Evolutionary conservation across 2,888 invertebrate genomes (phyloP), one percentile per base, ranked within the genome.

Genomic region (Steinernema hermaphroditum): DNA sequence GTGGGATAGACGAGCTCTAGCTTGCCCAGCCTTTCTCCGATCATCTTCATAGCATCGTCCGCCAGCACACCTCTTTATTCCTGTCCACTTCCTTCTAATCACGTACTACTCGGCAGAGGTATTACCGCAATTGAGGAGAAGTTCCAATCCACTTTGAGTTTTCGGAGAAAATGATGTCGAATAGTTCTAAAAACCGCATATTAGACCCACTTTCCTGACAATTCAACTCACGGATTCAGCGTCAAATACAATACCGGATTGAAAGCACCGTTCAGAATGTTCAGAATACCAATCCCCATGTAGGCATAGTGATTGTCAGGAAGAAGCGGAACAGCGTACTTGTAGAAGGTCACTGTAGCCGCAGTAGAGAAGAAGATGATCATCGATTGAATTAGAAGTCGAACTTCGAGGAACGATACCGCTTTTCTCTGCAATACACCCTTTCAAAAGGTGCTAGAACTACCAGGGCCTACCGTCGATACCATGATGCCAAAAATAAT

Each of bases 181-280:
- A 62, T 62, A 1, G 62, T 62, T 19, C 62, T 62, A 62, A 62
- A 62, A n/a, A n/a, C n/a, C n/a, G n/a, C n/a, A 62, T 37, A 6
- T 16, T 32, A 16, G 8, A 6, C 8, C 6, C 24, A 62, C 12
- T 32, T 16, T 27, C 14, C 29, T 1, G 22, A 4, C 27, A 37
- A 37, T 12, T 37, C 12, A 37, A 37, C 50, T 50, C 24, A 50
- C 50, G 19, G 19, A 24, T 50, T 50, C 24, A 50, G 19, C 22
- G 50, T 50, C 24, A 50, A 12, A 24, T 50, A 50, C 22, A 50
- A 24, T 24, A 50, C 12, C 22, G 50, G 50, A 50, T 50, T 50
- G 2, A 50, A 12, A 2, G 22, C 50, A 2, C 50, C 50, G 24
- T 50, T 50, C 1, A 50, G 22, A 24, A 50, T 50, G 12, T 50